Evolutionary conservation across 2,113 vertebrate genomes (phyloP).

Genomic region (Bettongia penicillata): DNA sequence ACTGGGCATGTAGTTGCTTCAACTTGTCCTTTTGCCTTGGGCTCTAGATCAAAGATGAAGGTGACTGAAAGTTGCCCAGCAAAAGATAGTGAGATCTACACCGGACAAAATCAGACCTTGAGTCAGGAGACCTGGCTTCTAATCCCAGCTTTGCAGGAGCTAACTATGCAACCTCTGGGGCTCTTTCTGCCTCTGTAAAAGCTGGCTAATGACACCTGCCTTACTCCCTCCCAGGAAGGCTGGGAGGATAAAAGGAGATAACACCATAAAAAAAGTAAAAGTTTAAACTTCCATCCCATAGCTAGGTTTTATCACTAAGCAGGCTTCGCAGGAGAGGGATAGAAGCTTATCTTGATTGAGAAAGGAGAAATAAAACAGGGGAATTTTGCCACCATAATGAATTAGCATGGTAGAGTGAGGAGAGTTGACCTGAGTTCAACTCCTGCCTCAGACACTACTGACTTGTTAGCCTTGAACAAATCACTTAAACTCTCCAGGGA

Average conservation of each 20-base stretch:
- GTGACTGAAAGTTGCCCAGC: rapidly evolving
- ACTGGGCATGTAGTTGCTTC: background rate
- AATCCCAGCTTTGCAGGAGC: background rate
- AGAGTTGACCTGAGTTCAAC: background rate
- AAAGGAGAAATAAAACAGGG: background rate
- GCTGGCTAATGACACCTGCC: background rate
- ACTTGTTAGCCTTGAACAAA: background rate
- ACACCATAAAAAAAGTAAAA: background rate
- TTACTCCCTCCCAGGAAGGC: background rate
- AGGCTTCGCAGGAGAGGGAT: background rate
- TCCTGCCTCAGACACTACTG: background rate
- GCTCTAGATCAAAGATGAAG: conserved; percentile 16
- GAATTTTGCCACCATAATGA: too few species aligned
- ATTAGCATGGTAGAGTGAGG: too few species aligned
- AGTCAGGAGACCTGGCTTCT: background rate
- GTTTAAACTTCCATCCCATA: background rate
- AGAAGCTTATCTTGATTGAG: background rate
- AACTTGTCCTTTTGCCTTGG: background rate
- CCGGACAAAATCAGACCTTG: background rate
- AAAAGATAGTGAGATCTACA: background rate
- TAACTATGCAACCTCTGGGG: background rate
- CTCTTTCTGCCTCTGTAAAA: background rate
- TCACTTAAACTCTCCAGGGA: too few species aligned
- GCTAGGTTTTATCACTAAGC: background rate
- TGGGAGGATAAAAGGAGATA: background rate